Evolutionary conservation across 2,797 vertebrate species (phyloP).

Genomic region (Streptopelia turtur): DNA sequence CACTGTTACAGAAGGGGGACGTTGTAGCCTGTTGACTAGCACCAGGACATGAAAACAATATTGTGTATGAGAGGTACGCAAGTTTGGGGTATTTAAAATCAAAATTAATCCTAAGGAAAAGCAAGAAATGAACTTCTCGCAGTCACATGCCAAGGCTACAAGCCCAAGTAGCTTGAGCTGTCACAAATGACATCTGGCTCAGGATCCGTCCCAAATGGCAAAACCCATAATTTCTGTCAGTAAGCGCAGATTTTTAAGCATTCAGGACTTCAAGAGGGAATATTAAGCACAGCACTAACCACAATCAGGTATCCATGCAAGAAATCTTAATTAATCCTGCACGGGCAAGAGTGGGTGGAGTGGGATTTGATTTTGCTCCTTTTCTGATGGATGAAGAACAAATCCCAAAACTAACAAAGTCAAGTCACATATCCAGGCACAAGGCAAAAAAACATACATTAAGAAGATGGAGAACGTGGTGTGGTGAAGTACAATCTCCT

Average conservation of each 20-base stretch:
- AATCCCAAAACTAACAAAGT: not conserved
- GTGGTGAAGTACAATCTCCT: rapidly evolving
- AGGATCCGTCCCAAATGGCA: not conserved
- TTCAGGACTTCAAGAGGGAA: not conserved
- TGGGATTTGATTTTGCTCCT: not conserved
- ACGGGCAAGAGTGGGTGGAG: not conserved
- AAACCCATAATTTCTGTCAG: not conserved
- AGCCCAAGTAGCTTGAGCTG: not conserved
- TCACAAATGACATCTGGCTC: not conserved
- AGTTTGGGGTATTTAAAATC: not conserved
- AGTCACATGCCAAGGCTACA: too few relatives aligned
- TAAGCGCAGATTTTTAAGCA: not conserved
- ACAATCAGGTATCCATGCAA: not conserved
- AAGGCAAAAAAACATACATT: not conserved
- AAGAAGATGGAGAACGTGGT: rapidly evolving
- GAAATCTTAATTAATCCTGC: not conserved
- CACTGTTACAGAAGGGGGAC: not conserved
- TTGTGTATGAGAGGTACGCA: not conserved
- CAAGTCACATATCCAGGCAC: not conserved
- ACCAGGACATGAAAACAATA: not conserved
- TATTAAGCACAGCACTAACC: not conserved
- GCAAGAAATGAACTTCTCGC: not conserved
- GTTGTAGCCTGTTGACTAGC: not conserved
- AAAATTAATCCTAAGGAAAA: not conserved
- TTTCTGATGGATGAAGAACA: not conserved